Evolutionary conservation across 2,797 vertebrate genomes (phyloP).

Genomic region (Catamblyrhynchus diadema): DNA sequence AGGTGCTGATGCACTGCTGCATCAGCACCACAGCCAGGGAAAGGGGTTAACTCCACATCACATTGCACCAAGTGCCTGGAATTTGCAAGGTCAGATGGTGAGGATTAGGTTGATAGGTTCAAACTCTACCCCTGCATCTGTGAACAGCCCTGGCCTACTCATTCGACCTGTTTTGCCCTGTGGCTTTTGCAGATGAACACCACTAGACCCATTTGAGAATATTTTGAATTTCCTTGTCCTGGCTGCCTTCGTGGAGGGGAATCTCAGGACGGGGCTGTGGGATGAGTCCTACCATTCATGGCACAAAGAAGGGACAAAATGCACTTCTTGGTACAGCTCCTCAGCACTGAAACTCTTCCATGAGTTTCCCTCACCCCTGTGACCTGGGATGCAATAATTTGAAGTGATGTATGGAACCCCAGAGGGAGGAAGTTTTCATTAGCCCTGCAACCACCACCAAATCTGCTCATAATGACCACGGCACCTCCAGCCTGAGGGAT

Average conservation of each 20-base stretch:
- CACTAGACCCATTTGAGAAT: background rate
- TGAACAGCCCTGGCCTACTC: background rate
- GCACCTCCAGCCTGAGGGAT: background rate
- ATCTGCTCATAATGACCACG: background rate
- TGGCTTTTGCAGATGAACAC: background rate
- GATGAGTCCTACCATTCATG: background rate
- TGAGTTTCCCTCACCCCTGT: background rate
- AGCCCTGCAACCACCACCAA: background rate
- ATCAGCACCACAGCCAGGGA: background rate
- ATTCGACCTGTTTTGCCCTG: background rate
- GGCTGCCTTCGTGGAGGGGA: background rate
- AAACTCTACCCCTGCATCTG: background rate
- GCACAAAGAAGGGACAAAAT: background rate
- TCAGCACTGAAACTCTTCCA: background rate
- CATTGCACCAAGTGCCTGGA: rapidly evolving
- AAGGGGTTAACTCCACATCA: background rate
- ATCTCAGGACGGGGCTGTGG: background rate
- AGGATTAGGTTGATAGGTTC: background rate
- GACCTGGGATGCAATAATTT: background rate
- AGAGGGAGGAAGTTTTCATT: background rate
- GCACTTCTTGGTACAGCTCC: background rate
- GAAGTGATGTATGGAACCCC: background rate
- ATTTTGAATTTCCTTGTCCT: background rate
- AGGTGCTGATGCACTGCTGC: background rate
- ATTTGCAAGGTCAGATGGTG: background rate